Evolutionary conservation across 2,888 invertebrate species (phyloP).

Genomic region (Anthoptus insignis): DNA sequence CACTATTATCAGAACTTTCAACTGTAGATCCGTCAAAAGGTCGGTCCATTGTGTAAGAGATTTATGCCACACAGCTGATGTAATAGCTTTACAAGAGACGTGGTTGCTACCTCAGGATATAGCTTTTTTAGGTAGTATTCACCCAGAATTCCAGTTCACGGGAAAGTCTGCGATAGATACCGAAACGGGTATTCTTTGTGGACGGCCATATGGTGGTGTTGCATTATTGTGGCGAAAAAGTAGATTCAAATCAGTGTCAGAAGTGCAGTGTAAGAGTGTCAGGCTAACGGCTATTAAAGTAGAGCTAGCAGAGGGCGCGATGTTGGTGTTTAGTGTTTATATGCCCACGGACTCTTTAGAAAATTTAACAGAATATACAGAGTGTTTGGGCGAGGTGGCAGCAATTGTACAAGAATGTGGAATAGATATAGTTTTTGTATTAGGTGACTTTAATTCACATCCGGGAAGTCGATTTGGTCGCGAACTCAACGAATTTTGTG

Average conservation of each 20-base stretch:
- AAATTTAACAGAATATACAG: conserved; percentile 47
- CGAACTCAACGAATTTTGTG: conserved; percentile 44
- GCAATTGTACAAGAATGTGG: conserved; percentile 41
- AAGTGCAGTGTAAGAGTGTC: conserved; percentile 44
- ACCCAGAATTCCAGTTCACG: conserved; percentile 17
- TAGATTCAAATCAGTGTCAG: conserved; percentile 43
- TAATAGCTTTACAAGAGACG: conserved; percentile 7
- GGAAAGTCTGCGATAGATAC: conserved; percentile 52
- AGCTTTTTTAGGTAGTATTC: neutral
- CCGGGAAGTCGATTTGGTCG: conserved; percentile 44
- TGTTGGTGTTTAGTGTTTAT: conserved; percentile 48
- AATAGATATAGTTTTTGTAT: conserved; percentile 39
- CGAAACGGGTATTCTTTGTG: conserved; percentile 43
- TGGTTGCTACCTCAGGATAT: conserved; percentile 10
- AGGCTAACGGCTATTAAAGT: conserved; percentile 43
- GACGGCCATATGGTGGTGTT: conserved; percentile 49
- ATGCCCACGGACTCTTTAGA: conserved; percentile 50
- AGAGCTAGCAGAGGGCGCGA: conserved; percentile 4
- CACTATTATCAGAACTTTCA: neutral
- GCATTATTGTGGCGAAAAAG: conserved; percentile 50
- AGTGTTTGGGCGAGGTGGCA: conserved; percentile 42
- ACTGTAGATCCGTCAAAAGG: neutral
- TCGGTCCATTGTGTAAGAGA: conserved; percentile 1
- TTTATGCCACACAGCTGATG: neutral
- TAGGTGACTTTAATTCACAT: conserved; percentile 45